phyloP scores from a whole-genome alignment of 2,888 invertebrate species.

The Carcina quercana region DNA sequence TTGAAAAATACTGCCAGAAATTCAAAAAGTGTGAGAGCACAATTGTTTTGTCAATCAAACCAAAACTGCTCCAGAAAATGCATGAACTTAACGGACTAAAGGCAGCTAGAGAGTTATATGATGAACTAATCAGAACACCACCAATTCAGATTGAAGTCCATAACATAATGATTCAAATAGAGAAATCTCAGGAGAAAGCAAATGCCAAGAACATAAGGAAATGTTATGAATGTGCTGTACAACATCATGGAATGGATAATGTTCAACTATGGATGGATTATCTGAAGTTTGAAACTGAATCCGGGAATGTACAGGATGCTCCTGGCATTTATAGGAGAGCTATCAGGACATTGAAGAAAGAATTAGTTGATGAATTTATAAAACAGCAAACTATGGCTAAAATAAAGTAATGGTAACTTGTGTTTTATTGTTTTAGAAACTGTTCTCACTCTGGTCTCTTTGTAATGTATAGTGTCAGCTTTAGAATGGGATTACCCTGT shows the following conservation, averaged over 20 bases:
- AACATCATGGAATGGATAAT: constrained; percentile 79
- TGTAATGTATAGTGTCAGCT: no score
- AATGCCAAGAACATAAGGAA: constrained; percentile 69
- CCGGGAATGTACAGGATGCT: constrained; percentile 73
- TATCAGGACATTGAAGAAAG: constrained; percentile 69
- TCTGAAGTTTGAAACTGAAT: constrained; percentile 79
- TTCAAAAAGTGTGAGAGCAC: constrained; percentile 63
- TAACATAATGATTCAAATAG: constrained; percentile 75
- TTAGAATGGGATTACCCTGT: no score
- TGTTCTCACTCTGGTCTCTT: no score
- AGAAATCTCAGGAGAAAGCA: constrained; percentile 52
- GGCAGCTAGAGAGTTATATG: constrained; percentile 77
- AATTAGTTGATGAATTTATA: constrained; percentile 69
- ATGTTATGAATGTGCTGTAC: constrained; percentile 76
- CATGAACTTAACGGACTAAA: constrained; percentile 63
- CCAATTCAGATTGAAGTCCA: constrained; percentile 77
- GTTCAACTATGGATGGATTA: constrained; percentile 83
- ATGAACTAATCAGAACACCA: constrained; percentile 70
- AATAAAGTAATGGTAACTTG: constrained; percentile 33
- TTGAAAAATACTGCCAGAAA: constrained; percentile 46
- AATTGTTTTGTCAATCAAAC: constrained; percentile 71
- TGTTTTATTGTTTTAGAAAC: neutral
- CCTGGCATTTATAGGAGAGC: constrained; percentile 77
- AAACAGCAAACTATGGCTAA: constrained; percentile 67
- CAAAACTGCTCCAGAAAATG: constrained; percentile 76